Base-by-base conservation (phyloP, 2,797 vertebrate genomes). In the Pyrocephalus nanus region DNA sequence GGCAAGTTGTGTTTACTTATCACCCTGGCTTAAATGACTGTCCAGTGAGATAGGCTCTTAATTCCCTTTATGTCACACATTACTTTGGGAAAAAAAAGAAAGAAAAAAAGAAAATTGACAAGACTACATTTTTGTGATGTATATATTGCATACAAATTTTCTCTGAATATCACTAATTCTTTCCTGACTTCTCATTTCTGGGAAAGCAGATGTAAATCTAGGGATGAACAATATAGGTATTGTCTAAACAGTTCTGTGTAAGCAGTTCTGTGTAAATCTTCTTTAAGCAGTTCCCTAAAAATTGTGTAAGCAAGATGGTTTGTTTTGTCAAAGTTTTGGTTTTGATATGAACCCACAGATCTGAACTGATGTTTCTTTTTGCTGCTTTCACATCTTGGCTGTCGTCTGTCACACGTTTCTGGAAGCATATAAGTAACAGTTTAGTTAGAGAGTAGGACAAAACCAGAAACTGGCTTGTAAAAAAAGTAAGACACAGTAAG, bases 401-500 rank as follows among this genome's bases (percentile, higher is more conserved):
- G 32, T 61, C 1, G 11, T 78, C 82, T 76, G 67, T 73, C 74
- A 58, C 67, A 38, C 36, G 21, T 92, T 96, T 88, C 62, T 94
- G 77, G 36, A 90, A 92, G 23, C 1, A 1, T 29, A 25, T 32
- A 26, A 85, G 57, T 94, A 95, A 69, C 19, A 50, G 21, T 92
- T 91, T 91, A 18, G 3, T 45, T 61, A 15, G 50, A 76, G 58
- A 42, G 58, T n/a, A 80, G 61, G 90, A 64, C 15, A 6, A 76
- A 85, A 65, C 54, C 42, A 95, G 92, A 94, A 91, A 94, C 74
- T 66, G 70, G 38, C 54, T 95, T 81, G 47, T 78, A 94, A 96
- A 95, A 78, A 89, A 96, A 95, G 90, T 94, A 97, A 96, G 92
- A 95, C 86, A 86, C 94, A 92, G 80, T 70, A 92, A 85, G 81